Evolutionary conservation across 2,113 vertebrate species (phyloP).

Genomic region (Anguilla japonica): DNA sequence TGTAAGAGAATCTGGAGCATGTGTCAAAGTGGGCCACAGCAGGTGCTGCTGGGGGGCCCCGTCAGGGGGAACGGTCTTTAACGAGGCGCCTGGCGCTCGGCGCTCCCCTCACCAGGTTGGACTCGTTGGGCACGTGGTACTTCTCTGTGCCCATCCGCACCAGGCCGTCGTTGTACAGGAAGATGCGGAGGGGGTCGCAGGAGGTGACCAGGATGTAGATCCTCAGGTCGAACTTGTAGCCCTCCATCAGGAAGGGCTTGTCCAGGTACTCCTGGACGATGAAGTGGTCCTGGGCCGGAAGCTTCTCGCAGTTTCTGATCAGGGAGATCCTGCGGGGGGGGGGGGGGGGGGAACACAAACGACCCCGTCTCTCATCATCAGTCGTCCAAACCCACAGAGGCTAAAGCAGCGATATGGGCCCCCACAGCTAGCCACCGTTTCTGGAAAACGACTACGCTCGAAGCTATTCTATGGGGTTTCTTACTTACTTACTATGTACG

Average conservation of each 20-base stretch:
- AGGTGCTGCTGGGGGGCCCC: constrained; percentile 37
- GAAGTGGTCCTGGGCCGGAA: constrained; percentile 94
- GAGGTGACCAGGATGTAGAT: constrained; percentile 98
- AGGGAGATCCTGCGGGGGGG: constrained; percentile 83
- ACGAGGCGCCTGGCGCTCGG: constrained; percentile 54
- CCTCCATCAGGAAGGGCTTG: constrained; percentile 97
- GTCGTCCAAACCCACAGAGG: no score
- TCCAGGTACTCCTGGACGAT: constrained; percentile 99
- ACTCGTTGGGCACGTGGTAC: constrained; percentile 90
- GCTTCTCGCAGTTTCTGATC: constrained; percentile 95
- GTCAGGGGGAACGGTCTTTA: constrained; percentile 54
- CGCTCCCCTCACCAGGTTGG: constrained; percentile 86
- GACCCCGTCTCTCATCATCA: background rate
- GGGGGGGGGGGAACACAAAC: background rate
- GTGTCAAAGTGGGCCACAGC: constrained; percentile 25
- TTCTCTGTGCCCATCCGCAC: constrained; percentile 98
- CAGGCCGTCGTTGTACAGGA: constrained; percentile 95
- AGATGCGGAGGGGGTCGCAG: constrained; percentile 93
- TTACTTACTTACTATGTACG: constrained; percentile 44
- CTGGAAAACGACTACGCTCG: constrained; percentile 38
- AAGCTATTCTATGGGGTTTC: constrained; percentile 42
- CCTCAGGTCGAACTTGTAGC: constrained; percentile 97
- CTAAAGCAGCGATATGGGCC: background rate
- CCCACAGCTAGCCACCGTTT: background rate
- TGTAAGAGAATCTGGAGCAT: constrained; percentile 53